Base-by-base conservation (phyloP, 2,888 invertebrate genomes). In the Tachystola acroxantha region DNA sequence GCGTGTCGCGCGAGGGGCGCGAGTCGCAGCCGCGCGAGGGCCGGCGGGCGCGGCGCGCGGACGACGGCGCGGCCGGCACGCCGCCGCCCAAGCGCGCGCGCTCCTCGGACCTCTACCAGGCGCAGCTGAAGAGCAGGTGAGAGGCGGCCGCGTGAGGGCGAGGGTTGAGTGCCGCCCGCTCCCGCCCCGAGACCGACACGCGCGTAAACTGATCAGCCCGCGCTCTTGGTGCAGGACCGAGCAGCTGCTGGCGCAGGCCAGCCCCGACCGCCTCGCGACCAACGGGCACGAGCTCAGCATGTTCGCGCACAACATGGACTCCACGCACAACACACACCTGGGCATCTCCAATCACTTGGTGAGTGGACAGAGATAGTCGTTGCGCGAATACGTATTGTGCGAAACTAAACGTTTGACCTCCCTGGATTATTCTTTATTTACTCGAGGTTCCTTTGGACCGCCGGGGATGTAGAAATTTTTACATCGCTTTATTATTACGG, bases 261-360 rank as follows among this genome's bases (percentile, higher is more conserved):
- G 91, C 71, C 91, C 91, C 28, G 89, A 89, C 50, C 85, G 90
- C 40, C 80, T 90, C 53, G 88, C 89, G 40, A 88, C 89, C 54
- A 89, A 90, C 50, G 90, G 90, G 24, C 82, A 91, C 54, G 93
- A 94, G 62, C 86, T 93, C 55, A 92, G 93, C 0, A 79, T 95
- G 34, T 88, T 95, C 52, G 91, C 93, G 29, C 94, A 94, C 65
- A 92, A 93, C 3, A 80, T 95, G 47, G 95, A 95, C 71, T 92
- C 91, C 57, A 91, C 91, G 35, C 92, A 91, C 34, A 90, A 89
- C 68, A 88, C 89, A 61, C 91, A 91, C 58, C 64, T 81, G 5
- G 89, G 67, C 37, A 57, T 75, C 9, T 89, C 91, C 43, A 90
- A 89, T 64, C 76, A 85, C 53, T 52, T 88, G 71, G 86, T 86